Percentiles rank a stretch among this genome's conserved stretches.
Conservation (phyloP, 1,140 invertebrate genomes). For the Colletes latitarsis region DNA sequence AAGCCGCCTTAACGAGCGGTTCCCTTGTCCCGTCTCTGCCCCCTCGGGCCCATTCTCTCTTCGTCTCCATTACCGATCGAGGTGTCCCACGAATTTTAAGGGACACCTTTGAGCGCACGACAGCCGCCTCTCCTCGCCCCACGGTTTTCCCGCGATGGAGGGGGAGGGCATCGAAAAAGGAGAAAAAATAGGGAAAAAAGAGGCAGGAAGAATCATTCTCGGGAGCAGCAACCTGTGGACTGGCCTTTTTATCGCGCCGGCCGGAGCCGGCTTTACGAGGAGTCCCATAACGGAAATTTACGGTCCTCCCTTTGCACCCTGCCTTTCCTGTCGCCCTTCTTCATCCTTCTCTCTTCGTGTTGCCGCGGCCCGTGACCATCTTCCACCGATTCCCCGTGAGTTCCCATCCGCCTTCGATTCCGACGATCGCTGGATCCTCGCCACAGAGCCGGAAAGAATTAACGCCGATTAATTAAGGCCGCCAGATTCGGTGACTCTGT, state of each 20-base stretch:
- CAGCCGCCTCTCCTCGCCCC: slow-evolving; percentile 49
- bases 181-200: slow-evolving; percentile 22
- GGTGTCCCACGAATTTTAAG: slow-evolving; percentile 67
- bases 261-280: slow-evolving; percentile 67
- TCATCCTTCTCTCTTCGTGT: background rate
- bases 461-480: slow-evolving; percentile 61
- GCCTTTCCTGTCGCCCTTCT: slow-evolving; percentile 33
- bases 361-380: background rate
- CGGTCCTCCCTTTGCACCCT: slow-evolving; percentile 55
- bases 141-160: slow-evolving; percentile 51
- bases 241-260: slow-evolving; percentile 69
- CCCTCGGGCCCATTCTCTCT: background rate
- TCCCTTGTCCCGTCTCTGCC: background rate
- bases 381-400: slow-evolving; percentile 19
- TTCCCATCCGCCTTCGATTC: too few species aligned
- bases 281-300: slow-evolving; percentile 70
- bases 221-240: slow-evolving; percentile 68
- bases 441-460: slow-evolving; percentile 48
- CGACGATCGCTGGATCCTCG: slow-evolving; percentile 18
- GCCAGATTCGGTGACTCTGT: slow-evolving; percentile 47
- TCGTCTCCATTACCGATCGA: slow-evolving; percentile 58
- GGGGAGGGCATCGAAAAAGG: slow-evolving; percentile 5
- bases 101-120: slow-evolving; percentile 60
- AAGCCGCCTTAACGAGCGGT: slow-evolving; percentile 60
- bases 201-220: slow-evolving; percentile 50